Percentiles rank a stretch among this genome's conserved stretches.
Conservation (phyloP, 2,888 invertebrate genomes). For the Hirtodrosophila trivittata region DNA sequence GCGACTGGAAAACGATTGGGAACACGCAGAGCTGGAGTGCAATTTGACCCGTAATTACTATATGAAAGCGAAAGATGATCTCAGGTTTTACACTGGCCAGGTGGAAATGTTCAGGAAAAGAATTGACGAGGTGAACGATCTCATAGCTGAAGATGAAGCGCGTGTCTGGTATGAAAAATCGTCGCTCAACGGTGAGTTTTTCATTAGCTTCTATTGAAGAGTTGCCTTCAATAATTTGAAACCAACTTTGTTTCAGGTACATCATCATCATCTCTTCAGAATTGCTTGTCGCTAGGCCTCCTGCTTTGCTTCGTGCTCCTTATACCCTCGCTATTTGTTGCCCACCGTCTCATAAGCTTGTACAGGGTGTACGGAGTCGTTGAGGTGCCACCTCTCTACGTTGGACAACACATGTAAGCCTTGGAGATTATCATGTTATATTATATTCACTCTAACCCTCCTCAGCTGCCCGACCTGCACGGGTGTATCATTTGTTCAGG, state of each 20-base stretch:
- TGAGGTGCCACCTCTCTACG: too few species aligned
- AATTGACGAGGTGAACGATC: constrained; percentile 23
- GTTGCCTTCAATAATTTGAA: too few species aligned
- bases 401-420: too few species aligned
- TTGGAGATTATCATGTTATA: too few species aligned
- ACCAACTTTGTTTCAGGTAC: too few species aligned
- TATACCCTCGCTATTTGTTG: constrained; percentile 91
- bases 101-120: constrained; percentile 34
- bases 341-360: constrained; percentile 91
- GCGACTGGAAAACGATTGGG: constrained; percentile 41
- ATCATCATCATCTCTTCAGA: constrained; percentile 86
- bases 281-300: constrained; percentile 96
- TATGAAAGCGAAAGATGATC: constrained; percentile 43
- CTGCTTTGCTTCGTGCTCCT: constrained; percentile 92
- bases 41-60: constrained; percentile 5
- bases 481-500: too few species aligned
- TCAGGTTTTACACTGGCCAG: constrained; percentile 26
- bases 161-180: too few species aligned
- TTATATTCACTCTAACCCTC: too few species aligned
- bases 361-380: constrained; percentile 88
- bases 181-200: too few species aligned
- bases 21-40: too few species aligned
- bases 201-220: too few species aligned
- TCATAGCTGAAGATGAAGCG: constrained; percentile 16
- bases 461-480: too few species aligned